Evolutionary conservation across 2,888 invertebrate genomes (phyloP).

Genomic region (Ashinkailepas kermadecensis): DNA sequence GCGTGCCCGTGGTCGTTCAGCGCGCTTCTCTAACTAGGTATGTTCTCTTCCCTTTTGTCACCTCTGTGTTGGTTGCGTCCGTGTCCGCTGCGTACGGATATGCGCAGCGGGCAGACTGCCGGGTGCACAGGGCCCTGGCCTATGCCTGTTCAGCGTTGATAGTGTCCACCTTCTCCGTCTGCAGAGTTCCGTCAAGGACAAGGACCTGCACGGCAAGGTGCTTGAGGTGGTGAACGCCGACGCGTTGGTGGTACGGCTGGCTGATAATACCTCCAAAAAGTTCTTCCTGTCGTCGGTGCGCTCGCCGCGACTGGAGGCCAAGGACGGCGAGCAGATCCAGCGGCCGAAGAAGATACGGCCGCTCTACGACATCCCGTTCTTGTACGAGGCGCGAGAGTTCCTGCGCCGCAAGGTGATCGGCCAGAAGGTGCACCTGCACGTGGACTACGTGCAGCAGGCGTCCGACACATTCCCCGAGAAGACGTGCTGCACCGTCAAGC

Average conservation of each 20-base stretch:
- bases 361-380: conserved; percentile 95
- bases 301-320: conserved; percentile 53
- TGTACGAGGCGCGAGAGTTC: conserved; percentile 97
- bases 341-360: conserved; percentile 70
- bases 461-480: conserved; percentile 92
- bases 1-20: too few relatives aligned
- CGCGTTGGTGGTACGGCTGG: conserved; percentile 73
- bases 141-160: too few relatives aligned
- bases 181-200: conserved; percentile 62
- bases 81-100: too few relatives aligned
- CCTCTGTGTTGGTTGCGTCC: too few relatives aligned
- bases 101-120: too few relatives aligned
- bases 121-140: too few relatives aligned
- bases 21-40: too few relatives aligned
- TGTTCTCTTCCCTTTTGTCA: too few relatives aligned
- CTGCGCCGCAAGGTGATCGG: conserved; percentile 90
- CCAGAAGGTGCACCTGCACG: conserved; percentile 81
- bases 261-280: conserved; percentile 72
- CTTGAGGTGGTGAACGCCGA: conserved; percentile 92
- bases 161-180: not conserved
- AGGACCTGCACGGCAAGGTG: conserved; percentile 72
- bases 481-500: conserved; percentile 81
- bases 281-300: conserved; percentile 93
- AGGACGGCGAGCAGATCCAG: conserved; percentile 44
- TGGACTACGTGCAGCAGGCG: conserved; percentile 95